Percentiles rank a stretch among this genome's conserved stretches.
Conservation (phyloP, 2,888 invertebrate genomes). For the Argyresthia goedartella region DNA sequence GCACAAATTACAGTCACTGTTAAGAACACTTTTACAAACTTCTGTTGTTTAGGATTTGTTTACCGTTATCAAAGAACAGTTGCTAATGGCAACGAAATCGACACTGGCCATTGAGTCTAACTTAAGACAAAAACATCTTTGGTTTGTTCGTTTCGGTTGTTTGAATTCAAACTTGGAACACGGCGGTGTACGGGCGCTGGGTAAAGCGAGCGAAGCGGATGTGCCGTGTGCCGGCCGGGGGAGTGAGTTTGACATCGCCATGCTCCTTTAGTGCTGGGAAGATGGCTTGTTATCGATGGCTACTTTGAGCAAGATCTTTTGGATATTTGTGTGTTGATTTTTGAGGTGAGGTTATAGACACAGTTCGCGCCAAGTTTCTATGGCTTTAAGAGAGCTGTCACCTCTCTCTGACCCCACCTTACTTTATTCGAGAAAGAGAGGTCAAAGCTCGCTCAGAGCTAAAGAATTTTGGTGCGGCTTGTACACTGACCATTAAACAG, state of each 20-base stretch:
- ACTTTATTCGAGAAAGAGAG: no score
- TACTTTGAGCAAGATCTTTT: no score
- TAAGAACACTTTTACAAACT: background rate
- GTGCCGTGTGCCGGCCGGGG: slow-evolving; percentile 55
- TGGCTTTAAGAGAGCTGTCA: no score
- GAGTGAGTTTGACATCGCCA: slow-evolving; percentile 36
- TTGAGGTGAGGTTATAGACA: no score
- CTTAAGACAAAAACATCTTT: background rate
- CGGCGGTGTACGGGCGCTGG: slow-evolving; percentile 36
- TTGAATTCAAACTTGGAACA: slow-evolving; percentile 3
- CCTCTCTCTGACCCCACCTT: no score
- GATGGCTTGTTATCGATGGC: background rate
- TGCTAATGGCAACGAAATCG: background rate
- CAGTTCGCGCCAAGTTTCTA: no score
- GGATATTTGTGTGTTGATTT: no score
- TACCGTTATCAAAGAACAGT: background rate
- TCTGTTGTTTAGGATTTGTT: background rate
- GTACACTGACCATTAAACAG: no score
- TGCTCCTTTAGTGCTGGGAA: slow-evolving; percentile 20
- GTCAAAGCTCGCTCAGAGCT: no score
- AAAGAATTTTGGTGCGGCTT: no score
- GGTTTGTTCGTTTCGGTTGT: background rate
- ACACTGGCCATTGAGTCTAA: background rate
- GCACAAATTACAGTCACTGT: background rate
- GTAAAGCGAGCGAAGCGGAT: slow-evolving; percentile 60